Conservation (phyloP, 2,113 vertebrate species). For the Gopherus evgoodei region DNA sequence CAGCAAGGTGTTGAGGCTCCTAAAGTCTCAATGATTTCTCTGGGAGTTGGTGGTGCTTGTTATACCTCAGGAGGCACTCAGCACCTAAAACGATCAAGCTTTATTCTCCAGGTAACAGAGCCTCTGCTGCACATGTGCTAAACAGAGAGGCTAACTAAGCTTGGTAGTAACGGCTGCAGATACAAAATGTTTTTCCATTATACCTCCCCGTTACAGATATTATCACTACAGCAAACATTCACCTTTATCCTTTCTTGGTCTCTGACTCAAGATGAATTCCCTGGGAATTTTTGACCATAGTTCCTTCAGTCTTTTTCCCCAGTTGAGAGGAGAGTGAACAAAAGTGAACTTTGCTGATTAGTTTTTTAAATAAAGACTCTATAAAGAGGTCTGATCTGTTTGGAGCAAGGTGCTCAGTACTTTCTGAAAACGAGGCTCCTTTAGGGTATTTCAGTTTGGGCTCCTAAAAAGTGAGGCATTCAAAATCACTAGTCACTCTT, state of each 20-base stretch:
- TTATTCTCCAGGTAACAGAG: background rate
- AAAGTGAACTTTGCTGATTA: conserved; percentile 32
- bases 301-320: background rate
- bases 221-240: background rate
- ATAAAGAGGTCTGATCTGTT: conserved; percentile 57
- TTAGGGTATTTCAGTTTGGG: conserved; percentile 55
- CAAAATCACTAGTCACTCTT: conserved; percentile 29
- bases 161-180: conserved; percentile 16
- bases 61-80: background rate
- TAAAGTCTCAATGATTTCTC: background rate
- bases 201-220: background rate
- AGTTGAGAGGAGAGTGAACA: background rate
- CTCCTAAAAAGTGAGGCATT: background rate
- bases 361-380: conserved; percentile 68
- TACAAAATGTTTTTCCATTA: background rate
- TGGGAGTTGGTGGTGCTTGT: background rate
- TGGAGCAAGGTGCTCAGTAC: conserved; percentile 36
- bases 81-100: background rate
- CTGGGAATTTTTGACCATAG: background rate
- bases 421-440: conserved; percentile 28
- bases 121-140: conserved; percentile 22
- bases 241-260: background rate
- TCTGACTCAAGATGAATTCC: background rate
- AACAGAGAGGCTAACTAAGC: conserved; percentile 54
- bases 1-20: background rate